Evolutionary conservation across 2,888 invertebrate species (phyloP).

Genomic region (Dicyrtoma fusca): DNA sequence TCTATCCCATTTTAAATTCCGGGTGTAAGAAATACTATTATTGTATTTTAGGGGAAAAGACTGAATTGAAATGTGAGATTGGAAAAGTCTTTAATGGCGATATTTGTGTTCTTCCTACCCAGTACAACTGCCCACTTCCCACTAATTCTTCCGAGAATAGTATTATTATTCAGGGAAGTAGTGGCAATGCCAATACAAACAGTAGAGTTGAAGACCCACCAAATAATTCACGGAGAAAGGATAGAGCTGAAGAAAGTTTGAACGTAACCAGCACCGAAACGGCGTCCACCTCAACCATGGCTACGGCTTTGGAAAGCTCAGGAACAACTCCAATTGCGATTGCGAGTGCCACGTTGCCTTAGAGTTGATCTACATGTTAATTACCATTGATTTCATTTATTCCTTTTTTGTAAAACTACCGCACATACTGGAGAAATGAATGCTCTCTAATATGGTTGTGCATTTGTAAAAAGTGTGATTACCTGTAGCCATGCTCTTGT

Average conservation of each 20-base stretch:
- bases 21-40: slow-evolving; percentile 53
- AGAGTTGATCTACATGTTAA: too few relatives aligned
- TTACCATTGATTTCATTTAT: too few relatives aligned
- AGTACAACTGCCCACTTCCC: slow-evolving; percentile 41
- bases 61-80: slow-evolving; percentile 48
- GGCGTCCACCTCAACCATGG: too few relatives aligned
- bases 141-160: neutral
- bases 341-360: neutral
- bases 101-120: slow-evolving; percentile 50
- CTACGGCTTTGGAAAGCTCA: too few relatives aligned
- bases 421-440: too few relatives aligned
- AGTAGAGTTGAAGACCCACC: neutral
- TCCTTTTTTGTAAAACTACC: too few relatives aligned
- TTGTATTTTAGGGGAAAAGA: slow-evolving; percentile 52
- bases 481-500: too few relatives aligned
- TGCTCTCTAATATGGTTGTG: too few relatives aligned
- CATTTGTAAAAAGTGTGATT: too few relatives aligned
- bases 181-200: slow-evolving; percentile 4
- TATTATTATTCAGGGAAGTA: neutral
- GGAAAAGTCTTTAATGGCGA: slow-evolving; percentile 54
- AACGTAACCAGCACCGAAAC: slow-evolving; percentile 4
- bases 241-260: neutral
- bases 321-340: slow-evolving; percentile 6
- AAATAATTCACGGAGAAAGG: neutral
- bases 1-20: slow-evolving; percentile 46